Conservation (phyloP, 2,797 vertebrate species). For the Myotis vivesi region DNA sequence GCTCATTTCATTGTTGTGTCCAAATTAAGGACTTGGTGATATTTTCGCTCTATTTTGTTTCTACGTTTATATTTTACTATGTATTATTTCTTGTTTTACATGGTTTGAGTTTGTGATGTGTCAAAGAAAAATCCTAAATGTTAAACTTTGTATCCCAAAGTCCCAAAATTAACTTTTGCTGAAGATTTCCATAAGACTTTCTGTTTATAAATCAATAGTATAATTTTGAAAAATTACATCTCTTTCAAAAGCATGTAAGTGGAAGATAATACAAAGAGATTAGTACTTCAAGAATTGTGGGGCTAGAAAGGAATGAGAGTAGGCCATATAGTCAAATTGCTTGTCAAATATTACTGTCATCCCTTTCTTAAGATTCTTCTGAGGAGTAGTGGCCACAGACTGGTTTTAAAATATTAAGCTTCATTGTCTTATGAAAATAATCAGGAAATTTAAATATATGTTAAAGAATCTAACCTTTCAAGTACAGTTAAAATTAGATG, state of each 20-base stretch:
- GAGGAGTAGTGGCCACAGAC: not conserved
- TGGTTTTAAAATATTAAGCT: conserved; percentile 24
- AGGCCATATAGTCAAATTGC: not conserved
- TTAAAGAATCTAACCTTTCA: conserved; percentile 43
- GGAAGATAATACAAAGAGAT: not conserved
- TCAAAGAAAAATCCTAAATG: not conserved
- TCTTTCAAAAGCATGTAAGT: not conserved
- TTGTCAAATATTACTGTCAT: not conserved
- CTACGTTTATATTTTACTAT: not conserved
- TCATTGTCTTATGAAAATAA: not conserved
- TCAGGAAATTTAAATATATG: not conserved
- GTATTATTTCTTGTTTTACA: not conserved
- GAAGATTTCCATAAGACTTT: not conserved
- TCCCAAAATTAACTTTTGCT: conserved; percentile 19
- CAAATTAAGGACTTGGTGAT: not conserved
- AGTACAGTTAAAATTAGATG: conserved; percentile 16
- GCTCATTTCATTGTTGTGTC: not conserved
- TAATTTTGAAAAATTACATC: not conserved
- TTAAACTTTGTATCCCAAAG: conserved; percentile 26
- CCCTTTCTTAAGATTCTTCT: not conserved
- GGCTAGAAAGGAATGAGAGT: not conserved
- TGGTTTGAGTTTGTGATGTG: not conserved
- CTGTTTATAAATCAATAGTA: not conserved
- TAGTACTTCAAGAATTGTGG: not conserved
- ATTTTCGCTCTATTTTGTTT: not conserved